Percentiles rank a stretch among this genome's conserved stretches.
These are phyloP conservation scores for Mythimna lalbum DNA, from an alignment of 2,888 invertebrate genomes.

Conservation along the genomic window DNA sequence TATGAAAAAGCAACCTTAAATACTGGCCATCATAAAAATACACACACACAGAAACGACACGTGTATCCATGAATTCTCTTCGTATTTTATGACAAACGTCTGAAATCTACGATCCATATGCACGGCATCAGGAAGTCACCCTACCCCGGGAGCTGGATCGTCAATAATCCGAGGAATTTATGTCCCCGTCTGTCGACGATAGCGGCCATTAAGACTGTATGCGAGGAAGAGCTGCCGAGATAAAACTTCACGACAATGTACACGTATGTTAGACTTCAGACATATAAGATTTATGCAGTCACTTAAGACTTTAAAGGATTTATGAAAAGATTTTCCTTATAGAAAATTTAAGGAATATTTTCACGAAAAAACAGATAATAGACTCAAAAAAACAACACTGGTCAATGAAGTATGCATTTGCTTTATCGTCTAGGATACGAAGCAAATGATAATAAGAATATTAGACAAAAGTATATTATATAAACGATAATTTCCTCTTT, in stretches of 20 bases:
- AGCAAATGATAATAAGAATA: too few species aligned
- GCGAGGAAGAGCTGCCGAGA: slow-evolving; percentile 26
- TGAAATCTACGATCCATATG: slow-evolving; percentile 21
- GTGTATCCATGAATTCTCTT: slow-evolving; percentile 4
- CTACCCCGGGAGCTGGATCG: slow-evolving; percentile 52
- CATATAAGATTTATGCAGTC: slow-evolving; percentile 13
- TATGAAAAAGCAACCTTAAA: too few species aligned
- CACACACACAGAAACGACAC: not conserved
- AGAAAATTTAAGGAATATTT: not conserved
- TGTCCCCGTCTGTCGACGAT: slow-evolving; percentile 46
- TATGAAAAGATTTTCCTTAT: not conserved
- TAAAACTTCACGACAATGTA: slow-evolving; percentile 36
- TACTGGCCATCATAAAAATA: not conserved
- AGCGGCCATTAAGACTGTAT: slow-evolving; percentile 39
- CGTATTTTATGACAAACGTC: slow-evolving; percentile 13
- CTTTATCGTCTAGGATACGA: too few species aligned
- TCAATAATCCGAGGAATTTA: slow-evolving; percentile 64
- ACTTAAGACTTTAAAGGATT: not conserved
- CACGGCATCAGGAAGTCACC: slow-evolving; percentile 40
- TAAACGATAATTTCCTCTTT: too few species aligned
- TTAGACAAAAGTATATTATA: too few species aligned
- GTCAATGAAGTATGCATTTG: not conserved
- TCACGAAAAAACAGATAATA: not conserved
- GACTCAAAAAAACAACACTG: not conserved
- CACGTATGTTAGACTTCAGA: slow-evolving; percentile 1